A percentile compares a stretch with the other conserved stretches of the same genome.
Evolutionary conservation across 2,888 invertebrate genomes (phyloP).

Genomic region (Epinotia nisella): DNA sequence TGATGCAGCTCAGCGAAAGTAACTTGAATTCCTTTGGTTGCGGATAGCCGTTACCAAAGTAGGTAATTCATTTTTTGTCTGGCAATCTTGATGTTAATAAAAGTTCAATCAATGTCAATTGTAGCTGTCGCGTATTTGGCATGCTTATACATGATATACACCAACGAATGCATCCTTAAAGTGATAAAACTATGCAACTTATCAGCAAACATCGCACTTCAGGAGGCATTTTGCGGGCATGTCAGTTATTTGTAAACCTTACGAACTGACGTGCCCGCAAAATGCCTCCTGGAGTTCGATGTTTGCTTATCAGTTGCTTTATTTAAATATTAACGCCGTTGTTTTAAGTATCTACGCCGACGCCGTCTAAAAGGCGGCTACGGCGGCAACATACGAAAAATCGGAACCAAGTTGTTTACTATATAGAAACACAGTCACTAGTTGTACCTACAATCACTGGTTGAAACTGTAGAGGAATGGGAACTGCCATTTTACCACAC

Average conservation of each 20-base stretch:
- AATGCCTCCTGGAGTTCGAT: too few species aligned
- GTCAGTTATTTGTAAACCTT: too few species aligned
- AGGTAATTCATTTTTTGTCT: too few species aligned
- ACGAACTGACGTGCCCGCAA: too few species aligned
- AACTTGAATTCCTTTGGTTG: too few species aligned
- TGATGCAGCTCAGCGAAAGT: too few species aligned
- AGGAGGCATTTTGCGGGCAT: too few species aligned
- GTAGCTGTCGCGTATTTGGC: background rate
- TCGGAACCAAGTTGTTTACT: background rate
- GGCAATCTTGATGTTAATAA: background rate
- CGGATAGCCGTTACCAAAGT: too few species aligned
- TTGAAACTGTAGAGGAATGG: background rate
- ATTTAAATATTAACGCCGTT: background rate
- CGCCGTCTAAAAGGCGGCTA: conserved; percentile 8
- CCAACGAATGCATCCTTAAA: background rate
- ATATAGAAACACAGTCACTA: background rate
- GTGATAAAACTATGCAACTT: background rate
- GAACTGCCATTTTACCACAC: background rate
- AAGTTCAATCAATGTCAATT: background rate
- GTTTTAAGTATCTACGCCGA: conserved; percentile 10
- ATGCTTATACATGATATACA: too few species aligned
- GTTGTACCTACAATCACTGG: too few species aligned
- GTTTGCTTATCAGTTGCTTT: too few species aligned
- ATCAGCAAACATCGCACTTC: too few species aligned
- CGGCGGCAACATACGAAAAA: background rate